Evolutionary conservation across 2,113 vertebrate species (phyloP).

Genomic region (Catagonus wagneri): DNA sequence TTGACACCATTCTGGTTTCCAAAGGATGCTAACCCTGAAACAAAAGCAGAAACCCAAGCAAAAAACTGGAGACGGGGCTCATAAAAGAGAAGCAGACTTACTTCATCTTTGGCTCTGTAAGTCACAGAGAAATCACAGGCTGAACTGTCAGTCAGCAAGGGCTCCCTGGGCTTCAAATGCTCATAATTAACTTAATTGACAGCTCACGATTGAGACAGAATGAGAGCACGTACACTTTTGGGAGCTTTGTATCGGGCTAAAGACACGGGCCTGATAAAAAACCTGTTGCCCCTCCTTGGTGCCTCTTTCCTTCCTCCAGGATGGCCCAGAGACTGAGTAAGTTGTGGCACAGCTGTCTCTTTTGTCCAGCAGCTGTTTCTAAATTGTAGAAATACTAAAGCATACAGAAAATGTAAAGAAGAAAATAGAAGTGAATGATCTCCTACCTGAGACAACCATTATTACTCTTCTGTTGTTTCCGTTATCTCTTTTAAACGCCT

Average conservation of each 20-base stretch:
- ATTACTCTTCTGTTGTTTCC: not conserved
- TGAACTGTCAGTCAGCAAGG: not conserved
- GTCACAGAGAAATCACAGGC: constrained; percentile 25
- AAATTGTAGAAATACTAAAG: not conserved
- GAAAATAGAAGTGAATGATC: not conserved
- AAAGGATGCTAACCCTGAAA: not conserved
- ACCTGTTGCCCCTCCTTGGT: not conserved
- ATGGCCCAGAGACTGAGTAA: not conserved
- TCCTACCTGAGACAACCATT: not conserved
- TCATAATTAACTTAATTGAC: constrained; percentile 42
- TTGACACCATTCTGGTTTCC: not conserved
- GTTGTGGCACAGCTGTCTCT: not conserved
- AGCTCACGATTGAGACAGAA: not conserved
- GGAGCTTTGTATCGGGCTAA: constrained; percentile 26
- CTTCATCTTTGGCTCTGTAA: constrained; percentile 40
- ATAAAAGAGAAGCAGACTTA: not conserved
- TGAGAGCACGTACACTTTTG: constrained; percentile 52
- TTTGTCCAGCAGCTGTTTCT: not conserved
- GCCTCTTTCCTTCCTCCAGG: constrained; percentile 19
- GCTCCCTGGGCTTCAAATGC: not conserved
- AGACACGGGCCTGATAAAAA: constrained; percentile 25
- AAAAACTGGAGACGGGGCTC: not conserved
- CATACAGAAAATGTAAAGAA: not conserved
- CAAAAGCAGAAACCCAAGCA: constrained; percentile 12
- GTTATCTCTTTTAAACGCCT: not conserved